These are phyloP conservation scores for Pseudorhombus dupliciocellatus DNA, from an alignment of 2,113 vertebrate species.

Conservation along the genomic window DNA sequence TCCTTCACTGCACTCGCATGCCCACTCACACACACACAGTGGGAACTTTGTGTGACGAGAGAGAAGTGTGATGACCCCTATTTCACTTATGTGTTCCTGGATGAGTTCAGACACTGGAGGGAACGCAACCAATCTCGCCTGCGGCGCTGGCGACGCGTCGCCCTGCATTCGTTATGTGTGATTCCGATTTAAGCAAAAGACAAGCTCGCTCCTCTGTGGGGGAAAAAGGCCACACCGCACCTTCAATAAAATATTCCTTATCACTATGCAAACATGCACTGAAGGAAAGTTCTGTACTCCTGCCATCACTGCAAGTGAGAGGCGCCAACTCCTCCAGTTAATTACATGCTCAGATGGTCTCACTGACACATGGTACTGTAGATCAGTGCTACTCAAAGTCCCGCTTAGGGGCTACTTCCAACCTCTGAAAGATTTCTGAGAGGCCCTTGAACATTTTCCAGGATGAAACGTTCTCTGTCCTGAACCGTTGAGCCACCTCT, in stretches of 20 bases:
- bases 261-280: conserved; percentile 55
- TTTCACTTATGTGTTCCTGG: conserved; percentile 48
- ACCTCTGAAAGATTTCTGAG: conserved; percentile 51
- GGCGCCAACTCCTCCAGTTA: conserved; percentile 55
- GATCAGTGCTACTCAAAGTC: conserved; percentile 57
- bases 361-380: conserved; percentile 39
- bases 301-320: conserved; percentile 29
- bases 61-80: conserved; percentile 44
- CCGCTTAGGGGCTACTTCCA: conserved; percentile 52
- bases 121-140: conserved; percentile 35
- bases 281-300: conserved; percentile 51
- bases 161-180: conserved; percentile 24
- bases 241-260: conserved; percentile 56
- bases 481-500: conserved; percentile 11
- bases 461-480: conserved; percentile 19
- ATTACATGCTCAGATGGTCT: conserved; percentile 59
- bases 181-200: conserved; percentile 25
- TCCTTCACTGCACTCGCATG: conserved; percentile 15
- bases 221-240: conserved; percentile 21
- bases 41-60: conserved; percentile 24
- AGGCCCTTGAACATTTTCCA: conserved; percentile 65
- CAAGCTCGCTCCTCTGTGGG: conserved; percentile 12
- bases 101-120: conserved; percentile 38
- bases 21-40: conserved; percentile 3
- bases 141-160: conserved; percentile 19